These are phyloP conservation scores for Orchesella flavescens DNA, from an alignment of 2,888 invertebrate species.

Conservation along the genomic window DNA sequence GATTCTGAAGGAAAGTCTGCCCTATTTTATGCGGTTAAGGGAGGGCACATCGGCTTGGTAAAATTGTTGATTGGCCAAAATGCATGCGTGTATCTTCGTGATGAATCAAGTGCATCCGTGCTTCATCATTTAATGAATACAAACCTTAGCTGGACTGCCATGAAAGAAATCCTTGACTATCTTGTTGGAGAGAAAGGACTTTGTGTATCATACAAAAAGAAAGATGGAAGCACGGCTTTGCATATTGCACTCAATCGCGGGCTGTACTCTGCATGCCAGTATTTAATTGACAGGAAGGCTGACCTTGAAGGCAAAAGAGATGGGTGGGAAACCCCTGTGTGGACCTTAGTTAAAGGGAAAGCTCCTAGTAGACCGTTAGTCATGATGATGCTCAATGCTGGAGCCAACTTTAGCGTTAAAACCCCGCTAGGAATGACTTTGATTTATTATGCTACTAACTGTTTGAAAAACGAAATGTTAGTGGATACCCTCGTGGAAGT, in stretches of 20 bases:
- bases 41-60: conserved; percentile 27
- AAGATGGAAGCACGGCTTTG: conserved; percentile 21
- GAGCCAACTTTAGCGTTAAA: conserved; percentile 25
- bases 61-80: conserved; percentile 8
- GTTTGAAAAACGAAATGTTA: background rate
- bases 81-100: conserved; percentile 26
- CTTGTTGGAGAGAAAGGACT: conserved; percentile 32
- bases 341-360: conserved; percentile 5
- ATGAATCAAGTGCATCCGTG: conserved; percentile 15
- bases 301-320: conserved; percentile 13
- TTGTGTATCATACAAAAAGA: background rate
- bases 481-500: conserved; percentile 11
- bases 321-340: conserved; percentile 35
- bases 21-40: conserved; percentile 24
- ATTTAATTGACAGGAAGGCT: conserved; percentile 22
- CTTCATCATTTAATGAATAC: conserved; percentile 26
- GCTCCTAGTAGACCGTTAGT: background rate
- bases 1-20: conserved; percentile 24
- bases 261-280: background rate
- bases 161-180: conserved; percentile 11
- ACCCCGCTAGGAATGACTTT: conserved; percentile 16
- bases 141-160: background rate
- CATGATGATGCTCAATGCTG: conserved; percentile 17
- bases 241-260: conserved; percentile 32
- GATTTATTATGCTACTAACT: conserved; percentile 14